Percentiles rank a stretch among this genome's conserved stretches.
These are phyloP conservation scores for Aricia artaxerxes DNA, from an alignment of 2,888 invertebrate genomes.

Conservation along the genomic window DNA sequence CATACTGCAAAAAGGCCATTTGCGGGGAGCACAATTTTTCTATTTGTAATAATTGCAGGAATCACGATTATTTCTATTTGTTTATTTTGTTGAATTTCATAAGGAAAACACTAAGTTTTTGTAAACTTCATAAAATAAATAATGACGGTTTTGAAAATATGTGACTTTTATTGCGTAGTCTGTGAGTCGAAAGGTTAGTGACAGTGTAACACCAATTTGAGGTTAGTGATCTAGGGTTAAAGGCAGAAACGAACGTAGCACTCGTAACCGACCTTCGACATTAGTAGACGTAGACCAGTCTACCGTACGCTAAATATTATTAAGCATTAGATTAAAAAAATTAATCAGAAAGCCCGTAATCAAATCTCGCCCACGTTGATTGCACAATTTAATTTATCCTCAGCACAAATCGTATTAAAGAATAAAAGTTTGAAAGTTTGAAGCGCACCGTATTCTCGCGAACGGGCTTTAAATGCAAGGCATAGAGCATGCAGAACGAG, in stretches of 20 bases:
- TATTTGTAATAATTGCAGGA: too few relatives aligned
- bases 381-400: slow-evolving; percentile 16
- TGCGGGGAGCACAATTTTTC: too few relatives aligned
- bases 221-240: too few relatives aligned
- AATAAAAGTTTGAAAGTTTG: slow-evolving; percentile 22
- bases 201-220: too few relatives aligned
- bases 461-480: slow-evolving; percentile 31
- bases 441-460: slow-evolving; percentile 20
- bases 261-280: not conserved
- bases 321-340: not conserved
- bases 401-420: slow-evolving; percentile 13
- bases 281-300: not conserved
- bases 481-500: slow-evolving; percentile 39
- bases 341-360: slow-evolving; percentile 8
- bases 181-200: too few relatives aligned
- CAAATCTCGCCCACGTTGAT: not conserved
- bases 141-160: too few relatives aligned
- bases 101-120: too few relatives aligned
- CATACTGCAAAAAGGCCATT: too few relatives aligned
- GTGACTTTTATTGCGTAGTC: too few relatives aligned
- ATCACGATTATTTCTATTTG: too few relatives aligned
- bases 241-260: not conserved
- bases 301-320: not conserved
- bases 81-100: too few relatives aligned
- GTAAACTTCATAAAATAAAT: too few relatives aligned